Base-by-base conservation (phyloP, 2,888 invertebrate species). In the Rhagonycha fulva region DNA sequence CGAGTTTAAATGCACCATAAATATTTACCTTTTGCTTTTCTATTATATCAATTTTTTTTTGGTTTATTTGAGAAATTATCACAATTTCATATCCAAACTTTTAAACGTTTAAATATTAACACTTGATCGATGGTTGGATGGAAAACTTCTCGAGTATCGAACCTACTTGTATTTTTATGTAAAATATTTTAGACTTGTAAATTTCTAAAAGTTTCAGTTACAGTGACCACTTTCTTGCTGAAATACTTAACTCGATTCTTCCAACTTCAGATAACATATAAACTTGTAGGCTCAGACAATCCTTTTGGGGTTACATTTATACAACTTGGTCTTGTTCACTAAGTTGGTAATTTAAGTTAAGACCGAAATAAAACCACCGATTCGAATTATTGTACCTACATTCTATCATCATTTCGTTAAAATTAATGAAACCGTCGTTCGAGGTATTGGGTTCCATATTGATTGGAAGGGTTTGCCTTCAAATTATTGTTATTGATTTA, bases 401-500 rank as follows among this genome's bases (percentile, higher is more conserved):
- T 47, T 47, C 47, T 47, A 47, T 47, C 47, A 47, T 47, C 47
- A 47, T 47, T 47, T 47, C 7, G 47, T 47, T 47, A 47, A 47
- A 47, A 47, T n/a, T 47, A n/a, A 47, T 47, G 47, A 47, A 32
- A 66, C 47, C 47, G 32, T 23, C 47, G 63, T 47, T 63, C 11
- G 26, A 61, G 23, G 26, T 60, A 26, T 70, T 70, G n/a, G 19
- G 12, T 47, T 24, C 61, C 23, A 14, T 70, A 61, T 61, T 9
- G 70, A 70, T 61, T 26, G 61, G 12, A n/a, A 66, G 24, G 12
- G 63, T 66, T 66, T 23, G 63, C 23, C 63, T 66, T 70, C 23
- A 24, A 70, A 60, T 68, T 75, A 30, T 60, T 11, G 63, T 69
- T 72, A 73, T 72, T 71, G 72, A 76, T 76, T 76, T 70, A 28